Base-by-base conservation (phyloP, 2,888 invertebrate species). In the Eupithecia subumbrata region DNA sequence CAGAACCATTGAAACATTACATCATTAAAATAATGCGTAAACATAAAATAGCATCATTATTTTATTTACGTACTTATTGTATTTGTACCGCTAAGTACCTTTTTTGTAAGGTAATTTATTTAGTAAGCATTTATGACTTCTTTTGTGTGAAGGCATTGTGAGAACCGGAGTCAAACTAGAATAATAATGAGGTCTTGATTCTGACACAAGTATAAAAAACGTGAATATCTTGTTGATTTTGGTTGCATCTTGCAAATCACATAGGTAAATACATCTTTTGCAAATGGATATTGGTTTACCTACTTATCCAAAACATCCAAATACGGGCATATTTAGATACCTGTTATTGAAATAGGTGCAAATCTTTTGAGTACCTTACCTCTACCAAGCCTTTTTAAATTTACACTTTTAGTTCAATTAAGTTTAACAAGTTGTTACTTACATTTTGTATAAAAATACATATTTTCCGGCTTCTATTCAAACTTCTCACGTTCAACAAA, bases 401-500 rank as follows among this genome's bases (percentile, higher is more conserved):
- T 66, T 18, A 37, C 40, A 45, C 63, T n/a, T 12, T 30, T 66
- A 30, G 30, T n/a, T 52, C 9, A n/a, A 30, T 0, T 34, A 34
- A 43, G 34, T n/a, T 66, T 48, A 71, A 22, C 37, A 72, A 66
- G n/a, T 69, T 64, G 45, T n/a, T 74, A 93, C 93, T 93, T 88
- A 94, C 93, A 82, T 80, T 86, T 82, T 87, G 87, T 73, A 86
- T 78, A 30, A 86, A 80, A 52, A 86, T 79, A 81, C 87, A 84
- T 52, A 90, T 78, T 72, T 86, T 87, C 45, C 87, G 88, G 82
- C 84, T 89, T 78, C 89, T 88, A 74, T 86, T 90, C 25, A 91
- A 78, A 83, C 83, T 89, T 81, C 85, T 89, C 52, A 91, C 75
- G 80, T 89, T 90, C 79, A 88, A 83, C n/a, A 90, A 76, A 85